Base-by-base conservation (phyloP, 2,113 vertebrate species). In the Myocastor coypus region DNA sequence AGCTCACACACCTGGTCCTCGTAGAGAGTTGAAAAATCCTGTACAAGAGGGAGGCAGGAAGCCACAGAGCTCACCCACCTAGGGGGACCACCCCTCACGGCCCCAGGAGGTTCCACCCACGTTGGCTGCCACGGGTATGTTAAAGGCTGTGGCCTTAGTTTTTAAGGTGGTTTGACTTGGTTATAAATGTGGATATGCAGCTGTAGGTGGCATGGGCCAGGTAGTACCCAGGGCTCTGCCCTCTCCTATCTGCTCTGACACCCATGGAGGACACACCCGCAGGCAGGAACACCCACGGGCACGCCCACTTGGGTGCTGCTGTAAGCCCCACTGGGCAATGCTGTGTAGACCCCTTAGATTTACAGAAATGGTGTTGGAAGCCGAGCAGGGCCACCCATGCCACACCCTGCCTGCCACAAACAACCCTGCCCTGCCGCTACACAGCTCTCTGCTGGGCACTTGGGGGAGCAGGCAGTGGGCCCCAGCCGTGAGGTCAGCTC, bases 381-480 rank as follows among this genome's bases (percentile, higher is more conserved):
- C 3, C 66, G 17, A 14, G 66, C 66, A n/a, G 32, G 66, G 17
- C 5, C 16, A 69, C 4, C 6, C 32, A n/a, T 17, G 32, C 16
- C 16, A 20, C 66, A 8, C 8, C 32, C 66, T 12, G 30, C n/a
- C 66, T 14, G 2, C 32, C 66, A 34, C 61, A 63, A 26, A 9
- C 61, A 63, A 24, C 59, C 59, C 20, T 20, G 6, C 59, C 20
- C 59, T 55, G 63, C 66, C 32, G 7, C 66, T 17, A 32, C 32
- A 5, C 6, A 17, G 66, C 66, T 63, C 52, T 16, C 83, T 59
- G 22, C 63, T 59, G 30, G 46, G 61, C 0, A 13, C 10, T 9
- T 46, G 11, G 9, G 1, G 2, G 1, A 4, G 2, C 17, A 1
- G 57, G 6, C 4, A 28, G 34, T 4, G 2, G 3, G 6, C 52